Conservation (phyloP, 2,888 invertebrate species). For the Protophormia terraenovae region DNA sequence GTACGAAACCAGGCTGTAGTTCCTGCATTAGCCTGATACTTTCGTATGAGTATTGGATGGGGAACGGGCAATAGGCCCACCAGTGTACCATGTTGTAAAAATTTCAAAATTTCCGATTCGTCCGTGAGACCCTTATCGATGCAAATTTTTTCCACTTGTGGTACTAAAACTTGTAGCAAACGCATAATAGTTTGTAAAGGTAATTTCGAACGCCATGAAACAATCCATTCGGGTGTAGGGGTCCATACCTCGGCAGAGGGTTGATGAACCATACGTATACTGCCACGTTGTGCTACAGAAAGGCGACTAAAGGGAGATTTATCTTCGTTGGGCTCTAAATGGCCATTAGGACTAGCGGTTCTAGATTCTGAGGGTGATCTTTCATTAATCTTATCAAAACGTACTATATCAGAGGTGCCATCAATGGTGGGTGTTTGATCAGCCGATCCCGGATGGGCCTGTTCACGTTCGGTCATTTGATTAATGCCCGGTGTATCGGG, state of each 20-base stretch:
- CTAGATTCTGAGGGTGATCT: conserved; percentile 68
- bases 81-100: conserved; percentile 98
- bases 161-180: conserved; percentile 97
- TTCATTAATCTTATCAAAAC: conserved; percentile 70
- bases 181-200: conserved; percentile 99
- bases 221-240: conserved; percentile 97
- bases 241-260: conserved; percentile 84
- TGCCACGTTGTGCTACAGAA: conserved; percentile 83
- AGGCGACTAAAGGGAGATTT: conserved; percentile 70
- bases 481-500: conserved; percentile 94
- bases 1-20: conserved; percentile 99
- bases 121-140: conserved; percentile 99
- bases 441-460: conserved; percentile 87
- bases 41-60: conserved; percentile 98
- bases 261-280: conserved; percentile 83
- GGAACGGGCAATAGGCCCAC: conserved; percentile 99
- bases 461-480: conserved; percentile 97
- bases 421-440: conserved; percentile 71
- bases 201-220: conserved; percentile 96
- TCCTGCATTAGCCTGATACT: conserved; percentile 99
- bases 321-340: conserved; percentile 32
- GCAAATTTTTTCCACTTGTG: conserved; percentile 99
- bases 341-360: conserved; percentile 54
- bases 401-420: conserved; percentile 72
- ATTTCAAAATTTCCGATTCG: conserved; percentile 99